These are phyloP conservation scores for Clinocottus analis DNA, from an alignment of 2,113 vertebrate genomes.

Conservation along the genomic window DNA sequence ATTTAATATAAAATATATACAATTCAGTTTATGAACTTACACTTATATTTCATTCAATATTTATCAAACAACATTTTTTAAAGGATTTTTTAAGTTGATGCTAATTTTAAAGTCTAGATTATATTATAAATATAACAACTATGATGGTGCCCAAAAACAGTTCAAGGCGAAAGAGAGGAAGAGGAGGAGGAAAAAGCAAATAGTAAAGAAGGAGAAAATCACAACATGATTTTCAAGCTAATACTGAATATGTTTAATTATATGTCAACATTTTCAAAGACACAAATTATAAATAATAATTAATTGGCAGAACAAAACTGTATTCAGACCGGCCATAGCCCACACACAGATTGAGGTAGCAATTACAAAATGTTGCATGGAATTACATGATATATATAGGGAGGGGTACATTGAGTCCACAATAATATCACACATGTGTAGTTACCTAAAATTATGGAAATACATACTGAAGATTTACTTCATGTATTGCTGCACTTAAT, in stretches of 20 bases:
- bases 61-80: too few relatives aligned
- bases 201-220: neutral
- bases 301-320: neutral
- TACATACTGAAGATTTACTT: neutral
- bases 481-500: neutral
- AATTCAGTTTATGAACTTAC: too few relatives aligned
- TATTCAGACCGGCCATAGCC: neutral
- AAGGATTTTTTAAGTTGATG: too few relatives aligned
- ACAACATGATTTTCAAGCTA: neutral
- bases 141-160: neutral
- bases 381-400: neutral
- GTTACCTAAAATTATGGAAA: conserved; percentile 12
- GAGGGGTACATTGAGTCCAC: neutral
- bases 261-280: conserved; percentile 32
- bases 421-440: neutral
- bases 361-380: conserved; percentile 5
- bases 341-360: conserved; percentile 46
- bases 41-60: too few relatives aligned
- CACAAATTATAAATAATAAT: conserved; percentile 13
- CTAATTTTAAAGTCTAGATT: too few relatives aligned
- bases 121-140: neutral
- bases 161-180: neutral
- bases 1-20: too few relatives aligned
- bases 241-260: too few relatives aligned
- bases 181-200: neutral